Percentiles rank a stretch among this genome's conserved stretches.
Evolutionary conservation across 2,797 vertebrate species (phyloP).

Genomic region (Ctenopoma kingsleyae): DNA sequence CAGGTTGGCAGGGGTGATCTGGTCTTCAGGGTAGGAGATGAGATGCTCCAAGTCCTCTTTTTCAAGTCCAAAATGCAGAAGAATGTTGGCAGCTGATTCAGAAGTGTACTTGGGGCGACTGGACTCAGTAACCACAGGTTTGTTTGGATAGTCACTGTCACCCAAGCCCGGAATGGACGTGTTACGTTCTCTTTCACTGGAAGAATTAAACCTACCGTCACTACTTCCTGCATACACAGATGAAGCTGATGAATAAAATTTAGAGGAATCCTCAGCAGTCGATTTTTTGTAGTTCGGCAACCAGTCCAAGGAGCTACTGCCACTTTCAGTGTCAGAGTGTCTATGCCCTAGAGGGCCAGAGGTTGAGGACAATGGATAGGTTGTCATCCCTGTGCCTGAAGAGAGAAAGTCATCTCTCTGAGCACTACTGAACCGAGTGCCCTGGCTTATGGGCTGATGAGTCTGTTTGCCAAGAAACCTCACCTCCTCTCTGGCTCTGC

Average conservation of each 20-base stretch:
- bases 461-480: constrained; percentile 74
- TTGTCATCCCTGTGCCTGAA: constrained; percentile 60
- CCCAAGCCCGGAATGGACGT: constrained; percentile 57
- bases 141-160: constrained; percentile 33
- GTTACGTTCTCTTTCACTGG: constrained; percentile 25
- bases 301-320: constrained; percentile 49
- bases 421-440: constrained; percentile 75
- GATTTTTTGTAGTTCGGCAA: constrained; percentile 32
- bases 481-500: constrained; percentile 77
- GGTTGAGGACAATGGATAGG: constrained; percentile 38
- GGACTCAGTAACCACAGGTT: constrained; percentile 28
- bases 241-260: constrained; percentile 31
- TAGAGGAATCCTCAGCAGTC: constrained; percentile 4
- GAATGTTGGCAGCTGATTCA: constrained; percentile 91
- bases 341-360: constrained; percentile 22
- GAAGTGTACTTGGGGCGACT: constrained; percentile 86
- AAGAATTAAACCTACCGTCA: constrained; percentile 17
- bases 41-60: constrained; percentile 95
- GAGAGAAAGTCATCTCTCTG: constrained; percentile 63
- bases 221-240: constrained; percentile 39
- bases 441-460: constrained; percentile 69
- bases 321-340: constrained; percentile 12
- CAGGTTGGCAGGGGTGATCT: constrained; percentile 94
- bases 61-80: constrained; percentile 93
- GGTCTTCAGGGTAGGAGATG: constrained; percentile 93